Evolutionary conservation across 2,797 vertebrate genomes (phyloP).

Genomic region (Emydoidea blandingii): DNA sequence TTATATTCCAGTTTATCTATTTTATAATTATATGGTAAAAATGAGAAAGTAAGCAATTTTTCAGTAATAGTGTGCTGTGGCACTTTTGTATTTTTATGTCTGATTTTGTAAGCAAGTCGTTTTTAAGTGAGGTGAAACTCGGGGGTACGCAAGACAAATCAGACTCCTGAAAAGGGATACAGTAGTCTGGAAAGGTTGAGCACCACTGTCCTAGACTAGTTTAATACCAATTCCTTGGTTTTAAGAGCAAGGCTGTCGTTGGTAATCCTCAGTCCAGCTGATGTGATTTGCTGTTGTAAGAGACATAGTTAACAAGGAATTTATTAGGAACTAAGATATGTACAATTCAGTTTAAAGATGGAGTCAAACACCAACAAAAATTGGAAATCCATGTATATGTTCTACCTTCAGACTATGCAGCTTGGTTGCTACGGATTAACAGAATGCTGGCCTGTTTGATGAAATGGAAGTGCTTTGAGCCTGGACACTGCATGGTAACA

Average conservation of each 20-base stretch:
- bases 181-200: no score
- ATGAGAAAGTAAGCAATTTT: no score
- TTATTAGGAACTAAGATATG: not conserved
- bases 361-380: not conserved
- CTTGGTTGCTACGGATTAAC: not conserved
- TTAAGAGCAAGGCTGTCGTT: not conserved
- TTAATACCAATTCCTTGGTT: not conserved
- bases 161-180: no score
- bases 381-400: not conserved
- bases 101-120: no score
- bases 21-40: no score
- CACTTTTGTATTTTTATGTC: no score
- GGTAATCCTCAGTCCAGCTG: not conserved
- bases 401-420: not conserved
- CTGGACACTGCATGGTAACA: rapidly evolving
- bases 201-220: not conserved
- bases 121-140: no score
- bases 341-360: not conserved
- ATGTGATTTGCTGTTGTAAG: not conserved
- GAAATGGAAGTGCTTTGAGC: not conserved
- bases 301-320: not conserved
- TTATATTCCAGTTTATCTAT: no score
- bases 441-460: not conserved
- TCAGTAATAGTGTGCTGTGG: no score
- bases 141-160: no score